Base-by-base conservation (phyloP, 2,113 vertebrate genomes). In the Percopsis transmontana region DNA sequence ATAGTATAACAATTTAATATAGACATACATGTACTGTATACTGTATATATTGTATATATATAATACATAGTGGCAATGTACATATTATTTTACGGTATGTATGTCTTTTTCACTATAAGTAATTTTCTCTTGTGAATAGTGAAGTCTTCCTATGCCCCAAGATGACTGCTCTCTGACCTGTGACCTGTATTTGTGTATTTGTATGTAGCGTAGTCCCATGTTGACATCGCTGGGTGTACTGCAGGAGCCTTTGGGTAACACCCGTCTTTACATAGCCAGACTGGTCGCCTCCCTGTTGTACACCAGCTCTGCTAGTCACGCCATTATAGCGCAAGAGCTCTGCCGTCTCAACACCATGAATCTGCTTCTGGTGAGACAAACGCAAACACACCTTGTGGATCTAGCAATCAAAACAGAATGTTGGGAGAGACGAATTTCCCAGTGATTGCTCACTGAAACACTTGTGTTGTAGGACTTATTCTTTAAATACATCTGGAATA, bases 401-500 rank as follows among this genome's bases (percentile, higher is more conserved):
- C 47, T 53, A 3, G 42, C 0, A 45, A 5, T 14, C 5, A 12
- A 45, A 55, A 54, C 5, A 21, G 62, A n/a, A 58, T 39, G 20
- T 42, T 21, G 54, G 5, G 52, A 5, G 21, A 44, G 38, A 41
- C 3, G 7, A 12, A 4, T 1, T 12, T 51, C 2, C n/a, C 48
- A 23, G 24, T 48, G 9, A 10, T 45, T 10, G 20, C 13, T 42
- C 27, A 52, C 27, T 19, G 12, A 62, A 68, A 60, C 62, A 3
- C 23, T 7, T 14, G 10, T n/a, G 38, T 40, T 19, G 19, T 40
- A 99, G 97, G 94, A 98, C 76, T 91, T 98, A 79, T 99, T 98
- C 87, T 98, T 99, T 83, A 96, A 97, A 80, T 98, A 97, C 86
- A 96, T 92, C 1, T 99, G 97, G 97, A 99, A 99, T 90, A 99